Evolutionary conservation across 2,113 vertebrate species (phyloP).

Genomic region (Antigone vipio): DNA sequence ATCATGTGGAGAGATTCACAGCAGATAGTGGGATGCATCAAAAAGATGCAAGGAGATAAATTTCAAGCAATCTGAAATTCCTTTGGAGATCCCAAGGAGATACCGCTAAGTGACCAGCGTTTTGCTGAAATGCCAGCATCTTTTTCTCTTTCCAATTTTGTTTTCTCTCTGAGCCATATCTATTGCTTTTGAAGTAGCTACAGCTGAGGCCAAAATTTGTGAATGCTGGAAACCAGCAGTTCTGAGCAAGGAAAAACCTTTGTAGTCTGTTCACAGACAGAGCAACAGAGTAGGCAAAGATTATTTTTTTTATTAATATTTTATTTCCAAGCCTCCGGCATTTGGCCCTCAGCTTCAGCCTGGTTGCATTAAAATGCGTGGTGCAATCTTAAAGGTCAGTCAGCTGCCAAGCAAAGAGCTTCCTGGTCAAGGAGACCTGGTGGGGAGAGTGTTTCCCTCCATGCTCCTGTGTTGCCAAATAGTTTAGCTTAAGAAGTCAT

Average conservation of each 20-base stretch:
- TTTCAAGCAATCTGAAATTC: not conserved
- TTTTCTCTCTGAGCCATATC: slow-evolving; percentile 33
- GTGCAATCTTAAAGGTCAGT: not conserved
- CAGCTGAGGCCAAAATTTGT: slow-evolving; percentile 16
- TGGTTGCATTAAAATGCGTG: not conserved
- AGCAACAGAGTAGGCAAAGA: not conserved
- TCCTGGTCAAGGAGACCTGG: not conserved
- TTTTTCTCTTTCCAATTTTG: slow-evolving; percentile 1
- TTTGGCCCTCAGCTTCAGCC: slow-evolving; percentile 1
- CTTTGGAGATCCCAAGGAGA: not conserved
- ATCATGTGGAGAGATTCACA: not conserved
- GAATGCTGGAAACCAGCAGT: slow-evolving; percentile 42
- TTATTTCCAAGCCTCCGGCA: slow-evolving; percentile 38
- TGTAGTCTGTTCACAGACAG: slow-evolving; percentile 40
- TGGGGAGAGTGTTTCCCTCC: not conserved
- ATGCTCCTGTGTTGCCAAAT: not conserved
- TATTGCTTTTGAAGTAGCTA: slow-evolving; percentile 59
- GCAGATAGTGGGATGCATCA: not conserved
- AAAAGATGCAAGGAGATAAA: slow-evolving; percentile 1
- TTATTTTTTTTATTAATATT: not conserved
- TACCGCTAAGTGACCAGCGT: not conserved
- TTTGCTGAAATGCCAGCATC: not conserved
- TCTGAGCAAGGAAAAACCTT: slow-evolving; percentile 25
- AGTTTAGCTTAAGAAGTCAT: not conserved
- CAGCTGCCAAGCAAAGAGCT: fast-evolving